These are phyloP conservation scores for Rhincodon typus DNA, from an alignment of 2,797 vertebrate species.

Conservation along the genomic window DNA sequence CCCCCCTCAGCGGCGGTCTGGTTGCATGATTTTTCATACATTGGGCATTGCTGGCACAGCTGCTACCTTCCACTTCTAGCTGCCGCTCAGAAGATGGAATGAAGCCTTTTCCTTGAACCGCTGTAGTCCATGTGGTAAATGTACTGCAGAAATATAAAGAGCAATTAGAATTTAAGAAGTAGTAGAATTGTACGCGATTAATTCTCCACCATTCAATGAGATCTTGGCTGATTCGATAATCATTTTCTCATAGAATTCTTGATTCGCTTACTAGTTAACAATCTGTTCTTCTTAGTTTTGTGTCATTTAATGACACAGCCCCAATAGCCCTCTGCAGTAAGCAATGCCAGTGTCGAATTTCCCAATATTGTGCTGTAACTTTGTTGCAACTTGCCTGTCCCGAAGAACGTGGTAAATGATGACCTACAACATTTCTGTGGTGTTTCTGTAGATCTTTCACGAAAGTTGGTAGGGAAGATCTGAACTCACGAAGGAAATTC, in stretches of 20 bases:
- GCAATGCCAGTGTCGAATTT: background rate
- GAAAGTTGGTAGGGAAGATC: background rate
- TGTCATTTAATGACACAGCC: no score
- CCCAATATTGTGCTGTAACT: background rate
- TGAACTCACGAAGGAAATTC: background rate
- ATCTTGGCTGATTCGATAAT: no score
- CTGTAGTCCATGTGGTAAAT: background rate
- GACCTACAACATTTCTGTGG: background rate
- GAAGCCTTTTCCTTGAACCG: background rate
- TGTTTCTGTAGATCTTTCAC: background rate
- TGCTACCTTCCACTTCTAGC: background rate
- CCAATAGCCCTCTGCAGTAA: background rate
- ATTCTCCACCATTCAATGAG: no score
- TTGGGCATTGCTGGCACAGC: background rate
- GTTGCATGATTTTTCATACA: background rate
- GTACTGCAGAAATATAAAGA: background rate
- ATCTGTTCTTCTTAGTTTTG: no score
- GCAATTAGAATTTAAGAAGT: no score
- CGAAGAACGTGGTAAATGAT: background rate
- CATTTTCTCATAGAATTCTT: no score
- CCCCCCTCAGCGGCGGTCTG: no score
- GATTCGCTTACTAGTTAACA: no score
- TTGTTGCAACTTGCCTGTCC: background rate
- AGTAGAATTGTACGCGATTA: no score
- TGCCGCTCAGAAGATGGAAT: background rate